Base-by-base conservation (phyloP, 2,113 vertebrate genomes). In the Terrapene triunguis region DNA sequence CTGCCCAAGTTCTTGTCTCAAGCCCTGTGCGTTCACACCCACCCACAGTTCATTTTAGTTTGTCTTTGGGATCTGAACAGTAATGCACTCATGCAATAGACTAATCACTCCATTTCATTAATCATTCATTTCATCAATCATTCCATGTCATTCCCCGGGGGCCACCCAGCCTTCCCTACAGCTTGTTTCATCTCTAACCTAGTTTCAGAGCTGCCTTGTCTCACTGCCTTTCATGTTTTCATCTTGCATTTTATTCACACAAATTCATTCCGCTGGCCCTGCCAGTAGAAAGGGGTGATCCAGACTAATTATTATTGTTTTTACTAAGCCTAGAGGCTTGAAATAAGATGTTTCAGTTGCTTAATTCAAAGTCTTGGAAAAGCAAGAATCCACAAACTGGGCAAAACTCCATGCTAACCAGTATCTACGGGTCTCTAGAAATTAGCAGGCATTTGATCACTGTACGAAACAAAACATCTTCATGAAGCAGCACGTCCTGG, bases 81-180 rank as follows among this genome's bases (percentile, higher is more conserved):
- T 4, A 80, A 92, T 1, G 2, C 84, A 81, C 6, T 62, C 89
- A 89, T 0, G 0, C 13, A 10, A 88, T 13, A 78, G 93, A 80
- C 78, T 95, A 50, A 97, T 92, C 93, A 80, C 85, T n/a, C 83
- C 7, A 16, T 72, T 86, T 57, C 95, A 94, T 97, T 95, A 97
- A 97, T 97, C 93, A 96, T 96, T 97, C 84, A 96, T 91, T 89
- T 97, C 94, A 97, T 97, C 97, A 93, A 88, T 97, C 95, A 95
- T 91, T 92, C 89, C 0, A 0, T 95, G 83, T 85, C 53, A 1
- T 94, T 89, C 86, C 97, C 96, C 95, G 72, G 38, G 89, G 95
- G 96, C 94, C 92, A 95, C 92, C 55, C 90, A 86, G 94, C 94
- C 93, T 96, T 82, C 89, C 94, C 96, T 94, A 76, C 89, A 96